Evolutionary conservation across 2,113 vertebrate species (phyloP), one percentile per base, ranked within the genome.

Genomic region (Mobula birostris): DNA sequence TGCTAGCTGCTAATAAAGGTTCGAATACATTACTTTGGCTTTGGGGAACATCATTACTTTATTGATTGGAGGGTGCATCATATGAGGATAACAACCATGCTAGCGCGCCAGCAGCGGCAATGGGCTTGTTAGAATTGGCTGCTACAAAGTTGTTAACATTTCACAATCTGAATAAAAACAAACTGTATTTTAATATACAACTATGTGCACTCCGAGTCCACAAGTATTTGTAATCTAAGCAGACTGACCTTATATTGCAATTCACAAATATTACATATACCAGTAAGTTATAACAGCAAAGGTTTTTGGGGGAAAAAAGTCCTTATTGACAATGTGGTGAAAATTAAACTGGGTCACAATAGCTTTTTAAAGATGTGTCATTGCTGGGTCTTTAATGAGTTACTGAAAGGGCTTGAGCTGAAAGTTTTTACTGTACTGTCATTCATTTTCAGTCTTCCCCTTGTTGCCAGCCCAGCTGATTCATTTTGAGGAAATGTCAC

Each of bases 211-310:
- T 27, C 68, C 5, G 72, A 9, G 4, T 40, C 91, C 36, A 74
- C 91, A 74, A 93, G 12, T 48, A 74, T 93, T 74, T 68, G 74
- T 24, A 93, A 56, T 14, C 91, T 74, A 93, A 93, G 36, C 68
- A 70, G 63, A 29, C 36, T 56, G 7, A 32, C 63, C 32, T 40
- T 17, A 15, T 48, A 76, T 72, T 48, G 68, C 68, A 56, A 56
- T 29, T 74, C 36, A 74, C 36, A 72, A 74, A 74, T 74, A 48
- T 72, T 74, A 29, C 27, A 36, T 74, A 56, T 72, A 93, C 17
- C n/a, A 56, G 24, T 48, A n/a, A 56, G 91, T 93, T 76, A 76
- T 68, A 74, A 24, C 36, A 56, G n/a, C 61, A 72, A 91, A 36
- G 7, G 32, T 40, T 92, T 92, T 66, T 68, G 24, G 19, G 11